Conservation (phyloP, 2,797 vertebrate species). For the Taenioides sp. region DNA sequence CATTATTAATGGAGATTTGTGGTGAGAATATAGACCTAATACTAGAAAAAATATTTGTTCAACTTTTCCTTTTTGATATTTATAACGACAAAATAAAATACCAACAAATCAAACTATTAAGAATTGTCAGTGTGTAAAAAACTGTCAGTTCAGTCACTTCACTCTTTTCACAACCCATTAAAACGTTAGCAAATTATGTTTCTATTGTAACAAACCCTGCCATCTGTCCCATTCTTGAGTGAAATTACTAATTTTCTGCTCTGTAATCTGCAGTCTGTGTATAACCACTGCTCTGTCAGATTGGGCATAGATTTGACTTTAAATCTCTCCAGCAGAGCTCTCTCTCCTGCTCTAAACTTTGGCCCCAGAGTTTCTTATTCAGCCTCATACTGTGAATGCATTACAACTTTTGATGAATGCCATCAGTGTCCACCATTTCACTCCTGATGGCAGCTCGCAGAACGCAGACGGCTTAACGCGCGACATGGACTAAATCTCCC, state of each 20-base stretch:
- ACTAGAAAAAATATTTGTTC: no score
- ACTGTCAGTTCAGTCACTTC: background rate
- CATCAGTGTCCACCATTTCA: constrained; percentile 27
- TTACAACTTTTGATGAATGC: constrained; percentile 51
- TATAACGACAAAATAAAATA: background rate
- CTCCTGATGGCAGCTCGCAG: constrained; percentile 16
- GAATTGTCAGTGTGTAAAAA: background rate
- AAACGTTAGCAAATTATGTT: background rate
- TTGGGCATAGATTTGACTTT: constrained; percentile 35
- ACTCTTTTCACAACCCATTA: background rate
- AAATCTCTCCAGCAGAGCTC: constrained; percentile 19
- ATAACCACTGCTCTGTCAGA: constrained; percentile 24
- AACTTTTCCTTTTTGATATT: background rate
- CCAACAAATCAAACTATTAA: background rate
- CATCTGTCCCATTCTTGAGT: constrained; percentile 25
- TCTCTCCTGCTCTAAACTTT: constrained; percentile 15
- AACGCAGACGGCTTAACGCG: constrained; percentile 26
- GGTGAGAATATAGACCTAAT: no score
- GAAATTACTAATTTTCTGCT: constrained; percentile 28
- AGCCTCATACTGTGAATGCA: constrained; percentile 38
- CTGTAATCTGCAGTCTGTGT: constrained; percentile 19
- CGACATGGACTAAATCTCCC: background rate
- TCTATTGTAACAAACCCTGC: constrained; percentile 4
- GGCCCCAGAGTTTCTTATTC: constrained; percentile 28
- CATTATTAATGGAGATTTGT: no score